Base-by-base conservation (phyloP, 2,113 vertebrate genomes). In the Catharus fuscescens region DNA sequence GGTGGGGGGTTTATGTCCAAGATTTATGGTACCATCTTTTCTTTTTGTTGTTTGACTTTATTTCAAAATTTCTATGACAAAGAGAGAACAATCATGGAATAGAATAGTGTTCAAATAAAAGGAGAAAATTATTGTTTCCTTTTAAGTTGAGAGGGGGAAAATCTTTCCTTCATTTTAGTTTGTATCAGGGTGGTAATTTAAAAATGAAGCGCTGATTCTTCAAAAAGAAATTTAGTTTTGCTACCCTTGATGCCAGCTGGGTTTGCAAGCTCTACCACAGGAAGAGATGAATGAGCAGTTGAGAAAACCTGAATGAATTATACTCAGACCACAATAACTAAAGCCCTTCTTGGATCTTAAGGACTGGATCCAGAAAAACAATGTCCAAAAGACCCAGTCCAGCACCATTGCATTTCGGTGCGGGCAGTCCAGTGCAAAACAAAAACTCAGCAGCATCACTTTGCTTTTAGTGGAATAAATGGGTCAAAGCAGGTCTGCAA, bases 391-490 rank as follows among this genome's bases (percentile, higher is more conserved):
- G 48, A 31, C 26, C 18, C 44, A 26, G 19, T 57, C 62, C 67
- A 40, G 42, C 11, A 40, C 19, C 14, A 16, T 0, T 50, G 24
- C 5, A 20, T 81, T 90, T 81, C 65, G 29, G 3, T 15, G 2
- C 4, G 3, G 8, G 11, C 25, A 45, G 34, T 45, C 6, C 29
- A 31, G 4, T 4, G 6, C 0, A 4, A 34, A 32, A 40, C 16
- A 29, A 16, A 45, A 74, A 85, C 5, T 6, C 48, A 48, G 20
- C n/a, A 85, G 36, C 40, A 32, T 36, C 34, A 36, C 6, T 6
- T 14, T 13, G 9, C 7, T 72, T 53, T 60, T 52, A 76, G 52
- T 71, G 16, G 24, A 47, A 60, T 42, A 31, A 79, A 59, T 14
- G 21, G 24, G 24, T 7, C 20, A 65, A 87, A 66, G 26, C 14